phyloP scores from a whole-genome alignment of 2,797 vertebrate genomes.

The Pelodytes ibericus region DNA sequence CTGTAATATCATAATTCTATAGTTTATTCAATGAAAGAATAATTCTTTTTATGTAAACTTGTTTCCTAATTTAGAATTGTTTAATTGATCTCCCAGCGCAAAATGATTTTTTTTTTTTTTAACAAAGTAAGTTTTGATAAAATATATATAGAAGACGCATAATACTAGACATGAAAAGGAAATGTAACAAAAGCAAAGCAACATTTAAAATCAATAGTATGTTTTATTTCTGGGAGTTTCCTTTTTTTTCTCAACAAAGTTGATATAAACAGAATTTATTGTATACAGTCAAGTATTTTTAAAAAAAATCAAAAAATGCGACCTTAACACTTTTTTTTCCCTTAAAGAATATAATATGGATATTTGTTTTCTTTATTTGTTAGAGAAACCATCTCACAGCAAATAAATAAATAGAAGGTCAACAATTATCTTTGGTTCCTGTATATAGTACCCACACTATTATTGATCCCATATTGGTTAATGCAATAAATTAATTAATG shows the following conservation, averaged over 20 bases:
- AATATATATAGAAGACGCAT: too few relatives aligned
- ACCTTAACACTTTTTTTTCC: too few relatives aligned
- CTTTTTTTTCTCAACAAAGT: conserved; percentile 23
- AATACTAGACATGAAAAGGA: too few relatives aligned
- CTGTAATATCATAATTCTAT: too few relatives aligned
- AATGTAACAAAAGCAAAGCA: neutral
- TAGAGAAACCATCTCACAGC: neutral
- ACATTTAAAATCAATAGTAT: neutral
- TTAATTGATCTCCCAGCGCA: too few relatives aligned
- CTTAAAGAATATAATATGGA: neutral
- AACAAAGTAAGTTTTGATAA: too few relatives aligned
- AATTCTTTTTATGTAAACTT: too few relatives aligned
- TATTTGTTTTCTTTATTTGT: neutral
- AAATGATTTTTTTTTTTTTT: too few relatives aligned
- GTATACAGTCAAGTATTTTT: conserved; percentile 31
- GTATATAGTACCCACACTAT: neutral
- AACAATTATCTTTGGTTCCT: conserved; percentile 40
- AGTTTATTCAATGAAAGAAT: too few relatives aligned
- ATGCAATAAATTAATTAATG: conserved; percentile 9
- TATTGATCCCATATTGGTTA: conserved; percentile 1
- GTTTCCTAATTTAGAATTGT: too few relatives aligned
- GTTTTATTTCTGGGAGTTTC: conserved; percentile 32
- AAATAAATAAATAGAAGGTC: neutral
- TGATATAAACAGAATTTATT: conserved; percentile 19
- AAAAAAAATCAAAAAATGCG: neutral